Evolutionary conservation across 1,140 invertebrate genomes (phyloP), one percentile per base, ranked within the genome.

Genomic region (Drosophila malerkotliana): DNA sequence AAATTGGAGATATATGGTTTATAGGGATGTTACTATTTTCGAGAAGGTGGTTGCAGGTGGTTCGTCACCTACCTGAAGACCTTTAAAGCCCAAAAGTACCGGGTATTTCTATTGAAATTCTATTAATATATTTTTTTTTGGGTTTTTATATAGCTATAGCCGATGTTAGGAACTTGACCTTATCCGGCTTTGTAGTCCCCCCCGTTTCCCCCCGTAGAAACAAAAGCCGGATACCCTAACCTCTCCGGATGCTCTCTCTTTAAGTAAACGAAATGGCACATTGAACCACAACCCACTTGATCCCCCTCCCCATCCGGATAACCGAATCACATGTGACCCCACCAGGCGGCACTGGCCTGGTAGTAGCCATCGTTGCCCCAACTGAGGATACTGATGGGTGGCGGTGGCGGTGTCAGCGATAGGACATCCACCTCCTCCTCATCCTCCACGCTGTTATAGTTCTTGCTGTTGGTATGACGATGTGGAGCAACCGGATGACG

Each of bases 251-350:
- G 41, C 44, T 47, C 3, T 47, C 44, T 47, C 44, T 49, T 49
- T 78, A 88, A 85, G 82, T 85, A 82, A 85, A 88, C 74, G 66
- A 74, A 87, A 85, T 85, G 82, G 82, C 82, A 85, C 82, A 85
- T 88, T 87, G 69, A 85, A 85, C 81, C 81, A 87, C 81, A 85
- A 87, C 82, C 82, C 72, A 69, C 58, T 73, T 58, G 62, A 41
- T 34, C 58, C 30, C 10, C 18, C 21, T 21, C 2, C 21, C 21
- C 21, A 21, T 21, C 21, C 21, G 21, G 21, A 21, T 18, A 2
- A 3, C 21, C 39, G 14, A 15, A 53, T 84, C 67, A 87, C 63
- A 87, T 83, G 63, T 87, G 83, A 5, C 80, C 72, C 83, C 83
- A 87, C 83, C 83, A 87, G 59, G 76, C 64, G 57, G 76, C 76